Evolutionary conservation across 2,113 vertebrate genomes (phyloP).

Genomic region (Sterna hirundo): DNA sequence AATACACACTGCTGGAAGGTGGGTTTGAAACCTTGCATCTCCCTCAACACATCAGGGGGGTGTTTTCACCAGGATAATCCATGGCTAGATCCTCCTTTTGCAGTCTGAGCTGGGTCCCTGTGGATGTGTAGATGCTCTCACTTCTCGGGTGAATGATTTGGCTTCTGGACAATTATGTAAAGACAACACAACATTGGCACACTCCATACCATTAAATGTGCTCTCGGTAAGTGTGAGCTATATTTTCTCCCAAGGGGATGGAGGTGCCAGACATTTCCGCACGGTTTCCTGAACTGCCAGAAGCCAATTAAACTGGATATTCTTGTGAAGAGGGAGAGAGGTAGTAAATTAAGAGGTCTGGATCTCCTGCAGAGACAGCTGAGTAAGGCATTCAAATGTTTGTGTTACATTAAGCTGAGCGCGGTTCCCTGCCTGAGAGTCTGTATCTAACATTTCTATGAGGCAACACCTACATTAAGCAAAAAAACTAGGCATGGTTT

Average conservation of each 20-base stretch:
- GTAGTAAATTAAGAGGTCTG: background rate
- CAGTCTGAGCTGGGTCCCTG: background rate
- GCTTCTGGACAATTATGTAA: background rate
- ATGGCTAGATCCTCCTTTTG: background rate
- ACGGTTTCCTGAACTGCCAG: background rate
- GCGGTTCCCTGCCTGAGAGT: background rate
- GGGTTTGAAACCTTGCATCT: background rate
- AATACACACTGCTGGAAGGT: background rate
- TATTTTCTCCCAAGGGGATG: background rate
- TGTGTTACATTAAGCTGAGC: background rate
- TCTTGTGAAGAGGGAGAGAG: background rate
- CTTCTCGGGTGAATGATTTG: background rate
- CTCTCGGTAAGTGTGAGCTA: rapidly evolving
- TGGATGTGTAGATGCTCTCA: background rate
- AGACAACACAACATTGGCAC: background rate
- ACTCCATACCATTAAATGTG: background rate
- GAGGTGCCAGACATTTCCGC: background rate
- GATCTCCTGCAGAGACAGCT: background rate
- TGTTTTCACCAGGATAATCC: background rate
- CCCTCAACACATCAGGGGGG: background rate
- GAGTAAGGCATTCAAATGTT: background rate
- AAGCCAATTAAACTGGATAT: background rate
- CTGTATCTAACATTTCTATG: background rate
- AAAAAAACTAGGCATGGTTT: background rate
- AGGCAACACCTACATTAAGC: background rate